Base-by-base conservation (phyloP, 30 jellyfish, hydroid and myxozoan genomes). In the Haliclystus octoradiatus region DNA sequence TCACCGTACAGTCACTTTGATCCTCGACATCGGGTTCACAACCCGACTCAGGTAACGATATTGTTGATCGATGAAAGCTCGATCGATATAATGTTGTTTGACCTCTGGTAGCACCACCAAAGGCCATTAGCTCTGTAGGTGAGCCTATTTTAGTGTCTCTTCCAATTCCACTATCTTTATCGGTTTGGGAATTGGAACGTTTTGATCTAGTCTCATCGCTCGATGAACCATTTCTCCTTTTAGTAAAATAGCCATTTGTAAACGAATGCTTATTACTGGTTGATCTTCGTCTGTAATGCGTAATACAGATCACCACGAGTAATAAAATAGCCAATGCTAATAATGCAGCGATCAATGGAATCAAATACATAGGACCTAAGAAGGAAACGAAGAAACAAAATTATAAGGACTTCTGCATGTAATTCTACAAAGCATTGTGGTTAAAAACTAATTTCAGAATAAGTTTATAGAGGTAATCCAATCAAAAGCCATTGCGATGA, bases 291-390 rank as follows among this genome's bases (percentile, higher is more conserved):
- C 19, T 40, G 57, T 5, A 40, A 12, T 83, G 70, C 28, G 79
- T 66, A 2, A 82, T 62, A 79, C 93, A 76, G 3, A 85, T 81
- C 22, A 78, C 66, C 1, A 85, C 74, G 2, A 85, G 72, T 13
- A 85, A 76, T 25, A 85, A 25, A 0, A 81, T 77, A 22, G 88
- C 81, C 14, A 74, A 64, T 32, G 77, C 81, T 7, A 78, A 91
- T 76, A 76, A 33, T 68, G 90, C 71, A 14, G 90, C 93, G 34
- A 85, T 72, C 75, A 85, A 53, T 28, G 96, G 93, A 29, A 85
- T 63, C 15, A 85, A 81, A 69, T 76, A 77, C 50, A 63, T 81
- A 1, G 83, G 80, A 24, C 83, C 93, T 83, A 47, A 29, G 66
- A 27, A 27, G 34, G 7, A 63, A 47, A 31, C 49, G 4, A 24